Evolutionary conservation across 2,113 vertebrate genomes (phyloP).

Genomic region (Ploceus nigricollis): DNA sequence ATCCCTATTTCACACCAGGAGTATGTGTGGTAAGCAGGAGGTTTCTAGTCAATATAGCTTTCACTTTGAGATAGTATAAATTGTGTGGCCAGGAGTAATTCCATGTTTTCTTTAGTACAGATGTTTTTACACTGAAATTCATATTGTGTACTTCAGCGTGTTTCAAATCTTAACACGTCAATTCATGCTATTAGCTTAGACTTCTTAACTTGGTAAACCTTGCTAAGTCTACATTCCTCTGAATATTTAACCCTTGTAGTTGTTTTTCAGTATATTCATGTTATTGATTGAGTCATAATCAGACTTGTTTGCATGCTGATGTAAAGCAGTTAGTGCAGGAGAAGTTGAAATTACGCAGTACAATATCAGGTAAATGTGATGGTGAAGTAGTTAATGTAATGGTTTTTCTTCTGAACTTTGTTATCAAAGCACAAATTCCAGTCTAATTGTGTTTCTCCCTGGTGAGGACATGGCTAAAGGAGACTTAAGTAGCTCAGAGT

Average conservation of each 20-base stretch:
- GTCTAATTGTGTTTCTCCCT: conserved; percentile 40
- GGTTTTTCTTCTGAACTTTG: conserved; percentile 15
- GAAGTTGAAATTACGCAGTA: conserved; percentile 40
- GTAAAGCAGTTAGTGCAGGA: conserved; percentile 58
- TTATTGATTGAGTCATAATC: conserved; percentile 57
- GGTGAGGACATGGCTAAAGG: not conserved
- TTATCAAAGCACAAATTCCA: conserved; percentile 37
- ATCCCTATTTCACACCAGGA: conserved; percentile 22
- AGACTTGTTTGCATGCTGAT: conserved; percentile 72
- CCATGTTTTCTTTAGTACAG: not conserved
- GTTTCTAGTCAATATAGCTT: not conserved
- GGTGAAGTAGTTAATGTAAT: conserved; percentile 59
- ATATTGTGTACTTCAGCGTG: not conserved
- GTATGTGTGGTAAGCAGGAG: not conserved
- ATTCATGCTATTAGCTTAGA: conserved; percentile 47
- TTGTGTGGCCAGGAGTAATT: not conserved
- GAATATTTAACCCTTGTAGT: conserved; percentile 63
- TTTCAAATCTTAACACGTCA: not conserved
- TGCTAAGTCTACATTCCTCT: conserved; percentile 56
- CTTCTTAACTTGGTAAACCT: conserved; percentile 13
- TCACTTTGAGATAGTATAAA: not conserved
- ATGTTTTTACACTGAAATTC: not conserved
- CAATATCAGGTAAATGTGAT: conserved; percentile 58
- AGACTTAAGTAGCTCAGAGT: conserved; percentile 30
- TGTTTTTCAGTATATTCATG: conserved; percentile 66